Conservation (phyloP, 2,113 vertebrate species). For the Microtus richardsoni region DNA sequence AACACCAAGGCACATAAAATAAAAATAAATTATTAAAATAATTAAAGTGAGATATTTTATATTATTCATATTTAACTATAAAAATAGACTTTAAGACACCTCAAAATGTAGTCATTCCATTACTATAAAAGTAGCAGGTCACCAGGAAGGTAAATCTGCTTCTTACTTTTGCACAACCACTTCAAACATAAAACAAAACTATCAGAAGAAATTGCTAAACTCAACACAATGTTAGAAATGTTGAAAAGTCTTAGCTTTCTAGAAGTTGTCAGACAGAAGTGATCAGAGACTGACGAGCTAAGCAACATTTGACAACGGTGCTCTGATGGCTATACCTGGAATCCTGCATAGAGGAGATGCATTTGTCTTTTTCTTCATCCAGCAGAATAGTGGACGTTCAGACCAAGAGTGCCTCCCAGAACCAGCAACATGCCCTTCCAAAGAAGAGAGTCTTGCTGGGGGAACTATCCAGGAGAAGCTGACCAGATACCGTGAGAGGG, state of each 20-base stretch:
- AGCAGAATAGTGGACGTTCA: neutral
- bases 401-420: neutral
- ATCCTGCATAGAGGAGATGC: neutral
- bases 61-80: neutral
- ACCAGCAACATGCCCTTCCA: neutral
- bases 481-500: neutral
- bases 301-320: neutral
- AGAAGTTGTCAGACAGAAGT: constrained; percentile 19
- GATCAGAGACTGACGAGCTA: neutral
- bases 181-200: constrained; percentile 35
- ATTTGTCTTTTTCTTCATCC: neutral
- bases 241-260: neutral
- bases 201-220: neutral
- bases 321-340: neutral
- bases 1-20: too few relatives aligned
- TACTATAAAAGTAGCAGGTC: neutral
- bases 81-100: neutral
- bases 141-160: neutral
- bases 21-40: neutral
- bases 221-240: neutral
- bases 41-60: neutral
- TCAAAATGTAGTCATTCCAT: neutral
- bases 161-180: constrained; percentile 1
- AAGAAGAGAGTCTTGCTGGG: neutral
- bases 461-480: neutral